phyloP scores from a whole-genome alignment of 2,113 vertebrate species.

The Heteronetta atricapilla region DNA sequence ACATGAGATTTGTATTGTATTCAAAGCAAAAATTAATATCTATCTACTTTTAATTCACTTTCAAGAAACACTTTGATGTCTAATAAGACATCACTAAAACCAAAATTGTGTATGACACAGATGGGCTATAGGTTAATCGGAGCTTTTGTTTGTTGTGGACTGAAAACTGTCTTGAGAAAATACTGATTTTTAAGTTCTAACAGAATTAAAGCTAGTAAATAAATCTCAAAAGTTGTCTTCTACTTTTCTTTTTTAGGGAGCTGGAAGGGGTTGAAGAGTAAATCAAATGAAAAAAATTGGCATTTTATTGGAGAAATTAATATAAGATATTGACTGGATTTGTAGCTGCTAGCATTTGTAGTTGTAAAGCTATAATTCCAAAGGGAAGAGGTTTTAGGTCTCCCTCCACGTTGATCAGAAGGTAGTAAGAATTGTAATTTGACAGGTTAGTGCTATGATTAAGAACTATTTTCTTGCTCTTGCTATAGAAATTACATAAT shows the following conservation, averaged over 20 bases:
- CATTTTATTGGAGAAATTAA: neutral
- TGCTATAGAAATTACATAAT: neutral
- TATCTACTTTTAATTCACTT: neutral
- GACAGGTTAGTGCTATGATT: neutral
- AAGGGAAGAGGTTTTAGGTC: neutral
- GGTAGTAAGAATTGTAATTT: neutral
- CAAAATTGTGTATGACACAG: neutral
- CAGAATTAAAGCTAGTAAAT: constrained; percentile 30
- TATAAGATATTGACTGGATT: constrained; percentile 51
- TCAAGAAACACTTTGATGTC: neutral
- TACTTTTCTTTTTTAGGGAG: constrained; percentile 28
- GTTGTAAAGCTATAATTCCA: neutral
- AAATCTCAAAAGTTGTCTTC: neutral
- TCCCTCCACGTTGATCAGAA: neutral
- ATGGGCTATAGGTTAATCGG: neutral
- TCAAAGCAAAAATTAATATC: neutral
- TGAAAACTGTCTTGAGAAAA: constrained; percentile 10
- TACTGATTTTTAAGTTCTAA: constrained; percentile 8
- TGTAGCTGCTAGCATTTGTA: constrained; percentile 46
- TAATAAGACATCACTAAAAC: neutral
- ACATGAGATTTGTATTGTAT: neutral
- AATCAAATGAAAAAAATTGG: constrained; percentile 29
- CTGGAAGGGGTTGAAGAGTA: constrained; percentile 32
- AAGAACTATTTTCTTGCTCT: neutral
- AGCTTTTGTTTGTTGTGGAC: neutral